A percentile compares a stretch with the other conserved stretches of the same genome.
phyloP scores from a whole-genome alignment of 2,888 invertebrate genomes.

The Thelaira solivaga region DNA sequence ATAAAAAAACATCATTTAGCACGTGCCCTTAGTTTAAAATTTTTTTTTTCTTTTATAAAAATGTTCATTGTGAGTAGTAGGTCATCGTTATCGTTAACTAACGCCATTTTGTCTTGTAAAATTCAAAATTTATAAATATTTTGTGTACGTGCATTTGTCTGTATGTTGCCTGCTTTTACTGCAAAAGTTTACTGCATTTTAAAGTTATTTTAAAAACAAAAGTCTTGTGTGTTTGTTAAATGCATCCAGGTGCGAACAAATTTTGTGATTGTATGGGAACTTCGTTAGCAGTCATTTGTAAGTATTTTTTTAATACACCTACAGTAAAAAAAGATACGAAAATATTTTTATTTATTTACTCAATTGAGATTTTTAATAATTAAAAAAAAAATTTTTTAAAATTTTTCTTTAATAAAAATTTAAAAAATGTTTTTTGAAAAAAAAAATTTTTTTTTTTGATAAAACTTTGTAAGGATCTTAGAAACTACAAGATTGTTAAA shows the following conservation, averaged over 20 bases:
- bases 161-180: background rate
- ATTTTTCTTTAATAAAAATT: no score
- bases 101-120: conserved; percentile 3
- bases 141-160: background rate
- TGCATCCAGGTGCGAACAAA: conserved; percentile 56
- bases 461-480: no score
- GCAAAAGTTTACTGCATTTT: conserved; percentile 32
- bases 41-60: no score
- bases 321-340: no score
- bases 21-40: conserved; percentile 56
- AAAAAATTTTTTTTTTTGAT: no score
- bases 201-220: background rate
- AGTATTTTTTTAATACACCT: background rate
- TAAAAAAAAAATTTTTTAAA: no score
- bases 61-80: no score
- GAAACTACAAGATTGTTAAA: no score
- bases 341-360: no score
- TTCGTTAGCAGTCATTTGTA: background rate
- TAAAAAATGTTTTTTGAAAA: no score
- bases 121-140: background rate
- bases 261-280: conserved; percentile 23
- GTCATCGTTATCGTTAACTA: conserved; percentile 45
- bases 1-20: conserved; percentile 27
- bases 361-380: no score
- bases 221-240: background rate